These are phyloP conservation scores for Agrotis exclamationis DNA, from an alignment of 2,888 invertebrate genomes.

Conservation along the genomic window DNA sequence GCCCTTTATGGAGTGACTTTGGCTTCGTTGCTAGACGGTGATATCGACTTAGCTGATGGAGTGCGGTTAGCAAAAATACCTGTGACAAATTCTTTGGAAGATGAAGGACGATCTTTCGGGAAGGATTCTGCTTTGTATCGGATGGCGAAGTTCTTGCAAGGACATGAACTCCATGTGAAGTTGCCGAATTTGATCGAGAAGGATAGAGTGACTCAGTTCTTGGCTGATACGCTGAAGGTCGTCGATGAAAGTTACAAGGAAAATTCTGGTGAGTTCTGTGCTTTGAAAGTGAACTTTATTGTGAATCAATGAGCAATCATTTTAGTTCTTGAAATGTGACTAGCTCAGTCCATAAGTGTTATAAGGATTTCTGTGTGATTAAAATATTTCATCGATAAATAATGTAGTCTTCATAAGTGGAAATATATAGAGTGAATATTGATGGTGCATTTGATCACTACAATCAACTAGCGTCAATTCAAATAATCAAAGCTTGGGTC, in stretches of 20 bases:
- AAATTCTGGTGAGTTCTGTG: conserved; percentile 86
- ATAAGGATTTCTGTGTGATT: not conserved
- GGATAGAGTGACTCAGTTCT: conserved; percentile 91
- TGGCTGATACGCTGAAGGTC: conserved; percentile 89
- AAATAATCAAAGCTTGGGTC: no score
- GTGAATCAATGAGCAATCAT: not conserved
- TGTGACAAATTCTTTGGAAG: conserved; percentile 86
- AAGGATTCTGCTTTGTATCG: conserved; percentile 91
- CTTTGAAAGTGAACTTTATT: conserved; percentile 10
- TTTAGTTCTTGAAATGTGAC: not conserved
- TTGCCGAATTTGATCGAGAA: conserved; percentile 93
- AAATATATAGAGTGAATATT: no score
- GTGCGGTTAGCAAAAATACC: conserved; percentile 92
- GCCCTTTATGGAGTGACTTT: conserved; percentile 69
- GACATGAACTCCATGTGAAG: conserved; percentile 94
- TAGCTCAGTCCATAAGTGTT: not conserved
- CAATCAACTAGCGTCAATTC: not conserved
- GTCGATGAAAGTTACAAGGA: conserved; percentile 86
- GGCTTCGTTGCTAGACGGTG: conserved; percentile 85
- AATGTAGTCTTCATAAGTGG: not conserved
- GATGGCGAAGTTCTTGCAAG: conserved; percentile 93
- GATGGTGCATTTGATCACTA: not conserved
- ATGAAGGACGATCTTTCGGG: conserved; percentile 86
- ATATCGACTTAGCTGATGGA: conserved; percentile 92
- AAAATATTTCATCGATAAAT: not conserved